Evolutionary conservation across 1,140 invertebrate species (phyloP).

Genomic region (Branchinecta lynchi): DNA sequence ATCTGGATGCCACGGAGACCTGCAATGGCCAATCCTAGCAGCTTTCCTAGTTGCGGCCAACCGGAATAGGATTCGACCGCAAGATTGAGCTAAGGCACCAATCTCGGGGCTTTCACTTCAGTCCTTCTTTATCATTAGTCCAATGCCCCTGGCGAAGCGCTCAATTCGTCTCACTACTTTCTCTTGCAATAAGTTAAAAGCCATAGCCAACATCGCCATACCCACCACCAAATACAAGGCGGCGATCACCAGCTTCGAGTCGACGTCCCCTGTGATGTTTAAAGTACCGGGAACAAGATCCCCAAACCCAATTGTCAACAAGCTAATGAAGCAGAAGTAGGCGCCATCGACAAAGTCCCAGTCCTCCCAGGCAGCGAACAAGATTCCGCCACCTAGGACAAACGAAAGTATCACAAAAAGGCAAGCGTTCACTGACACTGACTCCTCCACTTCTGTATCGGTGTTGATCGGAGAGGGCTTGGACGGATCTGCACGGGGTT

Average conservation of each 20-base stretch:
- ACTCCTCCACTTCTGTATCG: conserved; percentile 22
- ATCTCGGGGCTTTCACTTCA: background rate
- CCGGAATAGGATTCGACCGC: too few species aligned
- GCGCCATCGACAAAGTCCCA: conserved; percentile 82
- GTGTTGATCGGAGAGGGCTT: too few species aligned
- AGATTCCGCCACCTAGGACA: conserved; percentile 71
- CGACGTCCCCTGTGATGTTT: conserved; percentile 39
- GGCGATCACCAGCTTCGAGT: conserved; percentile 58
- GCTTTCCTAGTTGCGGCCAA: too few species aligned
- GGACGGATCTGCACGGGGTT: too few species aligned
- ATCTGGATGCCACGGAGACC: too few species aligned
- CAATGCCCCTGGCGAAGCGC: background rate
- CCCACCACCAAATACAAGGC: conserved; percentile 74
- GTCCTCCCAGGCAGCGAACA: conserved; percentile 63
- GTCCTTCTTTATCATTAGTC: background rate
- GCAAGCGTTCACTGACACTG: conserved; percentile 70
- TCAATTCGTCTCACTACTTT: conserved; percentile 44
- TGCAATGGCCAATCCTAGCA: too few species aligned
- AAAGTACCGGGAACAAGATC: conserved; percentile 64
- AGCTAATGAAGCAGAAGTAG: conserved; percentile 88
- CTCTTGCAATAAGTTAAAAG: conserved; percentile 78
- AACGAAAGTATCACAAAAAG: conserved; percentile 75
- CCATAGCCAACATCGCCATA: conserved; percentile 76
- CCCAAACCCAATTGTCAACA: conserved; percentile 53
- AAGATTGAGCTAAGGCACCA: too few species aligned